Conservation (phyloP, 2,113 vertebrate genomes). For the Thamnophis sirtalis region DNA sequence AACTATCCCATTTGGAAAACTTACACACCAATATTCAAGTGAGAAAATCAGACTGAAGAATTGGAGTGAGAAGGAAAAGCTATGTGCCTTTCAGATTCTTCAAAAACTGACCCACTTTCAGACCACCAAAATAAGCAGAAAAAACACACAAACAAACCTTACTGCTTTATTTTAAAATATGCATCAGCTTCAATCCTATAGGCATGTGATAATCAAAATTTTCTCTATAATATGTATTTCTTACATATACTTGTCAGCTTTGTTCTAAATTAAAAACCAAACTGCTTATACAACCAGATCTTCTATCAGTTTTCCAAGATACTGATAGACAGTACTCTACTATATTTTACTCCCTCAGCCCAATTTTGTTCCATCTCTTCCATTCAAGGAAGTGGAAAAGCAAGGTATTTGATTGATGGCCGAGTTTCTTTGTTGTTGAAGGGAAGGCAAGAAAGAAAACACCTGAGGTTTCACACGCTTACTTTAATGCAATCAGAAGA, state of each 20-base stretch:
- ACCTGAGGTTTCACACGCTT: background rate
- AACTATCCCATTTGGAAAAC: rapidly evolving
- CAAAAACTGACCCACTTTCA: background rate
- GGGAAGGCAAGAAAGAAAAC: background rate
- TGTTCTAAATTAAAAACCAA: background rate
- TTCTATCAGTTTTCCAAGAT: background rate
- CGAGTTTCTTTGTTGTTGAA: background rate
- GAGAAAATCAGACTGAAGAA: conserved; percentile 4
- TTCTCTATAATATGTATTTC: background rate
- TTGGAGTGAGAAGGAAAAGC: background rate
- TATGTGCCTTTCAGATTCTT: background rate
- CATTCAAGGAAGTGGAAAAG: background rate
- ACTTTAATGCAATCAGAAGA: background rate
- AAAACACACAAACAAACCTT: background rate
- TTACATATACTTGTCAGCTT: background rate
- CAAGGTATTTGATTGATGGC: background rate
- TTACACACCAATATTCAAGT: background rate
- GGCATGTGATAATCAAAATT: background rate
- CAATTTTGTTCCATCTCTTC: background rate
- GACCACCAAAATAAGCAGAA: background rate
- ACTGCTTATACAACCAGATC: background rate
- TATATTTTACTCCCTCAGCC: background rate
- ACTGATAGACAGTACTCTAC: background rate
- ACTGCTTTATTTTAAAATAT: background rate
- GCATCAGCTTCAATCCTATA: background rate